phyloP scores from a whole-genome alignment of 2,113 vertebrate genomes.

The Pristiophorus japonicus region DNA sequence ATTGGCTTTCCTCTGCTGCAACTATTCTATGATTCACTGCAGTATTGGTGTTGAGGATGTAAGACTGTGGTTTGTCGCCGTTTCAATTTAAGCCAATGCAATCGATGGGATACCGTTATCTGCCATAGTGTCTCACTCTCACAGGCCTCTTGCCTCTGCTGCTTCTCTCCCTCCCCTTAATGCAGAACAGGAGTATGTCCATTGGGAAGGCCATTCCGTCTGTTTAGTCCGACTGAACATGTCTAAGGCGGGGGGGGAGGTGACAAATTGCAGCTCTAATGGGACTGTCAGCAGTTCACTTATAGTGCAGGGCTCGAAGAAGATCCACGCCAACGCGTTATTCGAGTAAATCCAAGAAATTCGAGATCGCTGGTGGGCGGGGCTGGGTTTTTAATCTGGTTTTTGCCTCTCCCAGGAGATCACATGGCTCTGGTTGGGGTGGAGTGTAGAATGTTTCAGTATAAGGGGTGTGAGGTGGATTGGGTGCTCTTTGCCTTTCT shows the following conservation, averaged over 20 bases:
- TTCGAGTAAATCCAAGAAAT: neutral
- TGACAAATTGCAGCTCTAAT: neutral
- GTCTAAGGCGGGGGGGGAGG: neutral
- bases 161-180: no score
- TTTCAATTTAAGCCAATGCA: neutral
- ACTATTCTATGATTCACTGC: no score
- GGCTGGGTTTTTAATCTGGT: no score
- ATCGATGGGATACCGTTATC: neutral
- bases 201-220: neutral
- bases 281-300: neutral
- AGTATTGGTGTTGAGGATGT: neutral
- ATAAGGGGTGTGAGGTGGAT: no score
- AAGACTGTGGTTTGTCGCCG: neutral
- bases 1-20: no score
- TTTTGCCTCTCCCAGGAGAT: no score
- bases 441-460: no score
- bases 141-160: neutral
- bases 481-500: no score
- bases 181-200: neutral
- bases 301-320: neutral
- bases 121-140: no score
- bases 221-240: neutral
- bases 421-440: no score
- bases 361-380: neutral
- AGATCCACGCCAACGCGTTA: neutral